A percentile compares a stretch with the other conserved stretches of the same genome.
These are phyloP conservation scores for Gallirallus australis DNA, from an alignment of 2,797 vertebrate species.

Conservation along the genomic window DNA sequence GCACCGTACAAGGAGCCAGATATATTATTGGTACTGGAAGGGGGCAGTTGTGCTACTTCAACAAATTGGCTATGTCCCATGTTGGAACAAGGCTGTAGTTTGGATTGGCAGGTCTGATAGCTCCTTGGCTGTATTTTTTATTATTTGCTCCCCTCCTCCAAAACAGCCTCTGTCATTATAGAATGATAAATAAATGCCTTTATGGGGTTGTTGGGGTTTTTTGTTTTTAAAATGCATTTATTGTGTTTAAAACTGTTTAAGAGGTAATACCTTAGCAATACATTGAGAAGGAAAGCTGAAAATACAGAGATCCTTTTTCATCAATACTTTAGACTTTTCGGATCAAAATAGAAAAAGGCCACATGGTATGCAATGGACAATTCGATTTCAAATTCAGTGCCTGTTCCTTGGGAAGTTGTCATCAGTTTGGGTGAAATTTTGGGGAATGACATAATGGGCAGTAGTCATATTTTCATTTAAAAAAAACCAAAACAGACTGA, in stretches of 20 bases:
- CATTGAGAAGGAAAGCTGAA: neutral
- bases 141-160: constrained; percentile 5
- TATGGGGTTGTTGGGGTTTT: neutral
- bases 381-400: neutral
- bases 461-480: neutral
- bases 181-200: neutral
- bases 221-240: neutral
- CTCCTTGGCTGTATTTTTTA: constrained; percentile 25
- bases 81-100: neutral
- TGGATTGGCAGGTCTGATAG: constrained; percentile 2
- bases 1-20: neutral
- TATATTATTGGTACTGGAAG: rapidly evolving
- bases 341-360: neutral
- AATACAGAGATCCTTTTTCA: neutral
- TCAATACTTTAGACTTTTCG: neutral
- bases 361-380: neutral
- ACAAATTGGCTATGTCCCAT: neutral
- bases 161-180: neutral
- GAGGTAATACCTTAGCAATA: neutral
- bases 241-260: neutral
- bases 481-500: neutral
- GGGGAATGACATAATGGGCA: neutral
- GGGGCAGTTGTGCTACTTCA: neutral
- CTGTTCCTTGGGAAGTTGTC: neutral
- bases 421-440: neutral